These are phyloP conservation scores for Barypeithes pellucidus DNA, from an alignment of 2,888 invertebrate species.

Conservation along the genomic window DNA sequence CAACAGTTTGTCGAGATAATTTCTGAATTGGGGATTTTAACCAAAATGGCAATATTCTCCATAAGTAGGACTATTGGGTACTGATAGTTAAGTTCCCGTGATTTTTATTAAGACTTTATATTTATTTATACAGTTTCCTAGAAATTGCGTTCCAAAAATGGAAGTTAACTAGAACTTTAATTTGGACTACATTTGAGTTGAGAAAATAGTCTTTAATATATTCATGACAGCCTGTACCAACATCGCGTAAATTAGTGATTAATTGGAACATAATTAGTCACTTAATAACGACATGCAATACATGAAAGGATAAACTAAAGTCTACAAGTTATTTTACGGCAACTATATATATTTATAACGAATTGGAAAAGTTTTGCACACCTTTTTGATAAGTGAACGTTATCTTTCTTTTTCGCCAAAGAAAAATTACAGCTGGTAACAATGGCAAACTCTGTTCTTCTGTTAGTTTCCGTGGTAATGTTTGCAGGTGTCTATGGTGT, in stretches of 20 bases:
- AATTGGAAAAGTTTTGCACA: background rate
- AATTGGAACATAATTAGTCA: background rate
- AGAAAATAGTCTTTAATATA: too few relatives aligned
- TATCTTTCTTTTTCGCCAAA: background rate
- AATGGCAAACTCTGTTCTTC: background rate
- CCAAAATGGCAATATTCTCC: too few relatives aligned
- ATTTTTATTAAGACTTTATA: too few relatives aligned
- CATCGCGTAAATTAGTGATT: background rate
- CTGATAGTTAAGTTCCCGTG: too few relatives aligned
- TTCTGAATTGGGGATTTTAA: too few relatives aligned
- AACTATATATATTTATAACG: too few relatives aligned
- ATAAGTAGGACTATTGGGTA: too few relatives aligned
- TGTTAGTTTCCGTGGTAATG: background rate
- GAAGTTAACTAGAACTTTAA: too few relatives aligned
- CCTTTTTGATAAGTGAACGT: background rate
- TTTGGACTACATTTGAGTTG: too few relatives aligned
- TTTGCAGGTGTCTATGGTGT: background rate
- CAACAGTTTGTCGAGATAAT: background rate
- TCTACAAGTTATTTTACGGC: background rate
- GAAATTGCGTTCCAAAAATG: too few relatives aligned
- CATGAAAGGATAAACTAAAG: background rate
- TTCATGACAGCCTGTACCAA: background rate
- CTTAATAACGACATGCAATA: background rate
- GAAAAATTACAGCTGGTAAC: background rate
- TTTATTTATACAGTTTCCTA: too few relatives aligned